Percentiles rank a stretch among this genome's conserved stretches.
Conservation (phyloP, 2,888 invertebrate genomes). For the Gibbula magus region DNA sequence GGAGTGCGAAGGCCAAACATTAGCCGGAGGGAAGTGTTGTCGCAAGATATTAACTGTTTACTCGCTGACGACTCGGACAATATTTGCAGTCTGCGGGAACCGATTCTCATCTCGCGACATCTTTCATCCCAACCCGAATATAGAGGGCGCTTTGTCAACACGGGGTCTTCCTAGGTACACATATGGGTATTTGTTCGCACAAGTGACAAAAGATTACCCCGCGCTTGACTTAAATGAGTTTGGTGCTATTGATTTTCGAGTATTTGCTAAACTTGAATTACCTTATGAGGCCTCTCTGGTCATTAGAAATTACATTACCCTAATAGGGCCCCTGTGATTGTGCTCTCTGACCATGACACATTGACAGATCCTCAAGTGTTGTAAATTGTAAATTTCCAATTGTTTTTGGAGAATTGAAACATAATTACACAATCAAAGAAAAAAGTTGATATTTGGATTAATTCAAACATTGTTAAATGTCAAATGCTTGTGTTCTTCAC, state of each 20-base stretch:
- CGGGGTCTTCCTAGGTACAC: conserved; percentile 26
- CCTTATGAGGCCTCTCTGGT: conserved; percentile 10
- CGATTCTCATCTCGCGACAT: conserved; percentile 23
- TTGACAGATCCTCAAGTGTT: too few species aligned
- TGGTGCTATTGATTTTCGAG: conserved; percentile 32
- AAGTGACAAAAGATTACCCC: conserved; percentile 42
- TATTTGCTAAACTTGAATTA: not conserved
- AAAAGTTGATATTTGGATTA: too few species aligned
- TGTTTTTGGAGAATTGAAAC: too few species aligned
- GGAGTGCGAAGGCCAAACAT: conserved; percentile 42
- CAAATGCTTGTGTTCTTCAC: too few species aligned
- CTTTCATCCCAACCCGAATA: conserved; percentile 27
- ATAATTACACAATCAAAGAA: too few species aligned
- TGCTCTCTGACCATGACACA: too few species aligned
- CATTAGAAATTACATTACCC: not conserved
- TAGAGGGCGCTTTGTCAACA: conserved; percentile 27
- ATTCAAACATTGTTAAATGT: too few species aligned
- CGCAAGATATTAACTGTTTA: conserved; percentile 46
- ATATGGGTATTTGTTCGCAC: conserved; percentile 27
- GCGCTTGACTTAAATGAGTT: conserved; percentile 40
- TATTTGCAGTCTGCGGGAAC: conserved; percentile 32
- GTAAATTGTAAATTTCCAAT: too few species aligned
- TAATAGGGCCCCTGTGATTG: not conserved
- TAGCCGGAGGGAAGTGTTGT: conserved; percentile 37
- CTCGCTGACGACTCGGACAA: conserved; percentile 30